Evolutionary conservation across 2,113 vertebrate species (phyloP).

Genomic region (Tachysurus fulvidraco): DNA sequence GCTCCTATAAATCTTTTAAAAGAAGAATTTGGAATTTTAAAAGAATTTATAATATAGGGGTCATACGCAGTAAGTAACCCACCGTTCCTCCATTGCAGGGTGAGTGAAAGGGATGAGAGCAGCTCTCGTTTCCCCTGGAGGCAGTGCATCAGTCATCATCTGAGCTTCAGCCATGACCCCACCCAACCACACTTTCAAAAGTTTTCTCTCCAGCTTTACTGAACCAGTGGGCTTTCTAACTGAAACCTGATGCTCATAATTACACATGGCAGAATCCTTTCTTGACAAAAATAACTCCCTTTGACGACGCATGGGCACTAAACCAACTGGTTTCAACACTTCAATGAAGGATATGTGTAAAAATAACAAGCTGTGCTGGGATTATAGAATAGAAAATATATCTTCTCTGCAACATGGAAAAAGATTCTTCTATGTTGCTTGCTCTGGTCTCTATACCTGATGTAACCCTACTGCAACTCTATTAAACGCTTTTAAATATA

Average conservation of each 20-base stretch:
- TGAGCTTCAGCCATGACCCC: slow-evolving; percentile 47
- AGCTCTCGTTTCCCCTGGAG: slow-evolving; percentile 29
- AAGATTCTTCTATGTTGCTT: not conserved
- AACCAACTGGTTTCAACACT: slow-evolving; percentile 29
- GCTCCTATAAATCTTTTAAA: slow-evolving; percentile 16
- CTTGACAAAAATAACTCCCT: slow-evolving; percentile 51
- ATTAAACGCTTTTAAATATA: not conserved
- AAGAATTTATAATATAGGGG: not conserved
- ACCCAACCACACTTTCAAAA: slow-evolving; percentile 67
- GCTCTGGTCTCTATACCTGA: not conserved
- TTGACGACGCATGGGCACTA: slow-evolving; percentile 23
- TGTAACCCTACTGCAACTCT: not conserved
- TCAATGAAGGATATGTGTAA: not conserved
- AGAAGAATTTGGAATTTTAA: not conserved
- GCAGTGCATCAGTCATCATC: slow-evolving; percentile 47
- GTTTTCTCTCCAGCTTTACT: slow-evolving; percentile 59
- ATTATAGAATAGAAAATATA: not conserved
- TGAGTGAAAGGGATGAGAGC: not conserved
- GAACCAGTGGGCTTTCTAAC: slow-evolving; percentile 68
- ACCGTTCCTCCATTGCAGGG: not conserved
- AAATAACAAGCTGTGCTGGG: slow-evolving; percentile 19
- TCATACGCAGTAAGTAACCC: not conserved
- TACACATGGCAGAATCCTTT: slow-evolving; percentile 53
- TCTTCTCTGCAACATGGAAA: not conserved
- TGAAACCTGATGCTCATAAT: slow-evolving; percentile 72